These are phyloP conservation scores for Phlogophora meticulosa DNA, from an alignment of 2,888 invertebrate genomes.

Conservation along the genomic window DNA sequence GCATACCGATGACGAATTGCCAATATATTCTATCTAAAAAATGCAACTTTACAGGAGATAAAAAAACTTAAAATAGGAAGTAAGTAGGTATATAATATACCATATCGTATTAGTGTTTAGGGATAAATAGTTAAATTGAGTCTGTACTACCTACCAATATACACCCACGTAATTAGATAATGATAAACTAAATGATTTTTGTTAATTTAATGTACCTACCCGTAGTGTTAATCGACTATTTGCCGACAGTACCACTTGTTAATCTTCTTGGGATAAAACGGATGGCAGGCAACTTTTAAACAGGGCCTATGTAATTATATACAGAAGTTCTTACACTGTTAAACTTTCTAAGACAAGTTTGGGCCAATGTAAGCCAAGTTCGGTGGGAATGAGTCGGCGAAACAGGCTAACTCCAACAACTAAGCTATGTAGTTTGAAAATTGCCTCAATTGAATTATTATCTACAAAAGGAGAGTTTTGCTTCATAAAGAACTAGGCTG, in stretches of 20 bases:
- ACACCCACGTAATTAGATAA: too few relatives aligned
- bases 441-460: constrained; percentile 57
- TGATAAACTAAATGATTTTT: too few relatives aligned
- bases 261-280: constrained; percentile 58
- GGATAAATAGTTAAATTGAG: too few relatives aligned
- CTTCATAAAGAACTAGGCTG: not conserved
- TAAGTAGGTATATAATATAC: too few relatives aligned
- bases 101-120: too few relatives aligned
- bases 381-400: constrained; percentile 46
- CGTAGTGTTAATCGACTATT: not conserved
- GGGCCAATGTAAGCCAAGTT: constrained; percentile 55
- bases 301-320: constrained; percentile 60
- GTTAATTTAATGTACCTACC: too few relatives aligned
- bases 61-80: too few relatives aligned
- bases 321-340: constrained; percentile 58
- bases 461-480: constrained; percentile 37
- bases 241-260: constrained; percentile 40
- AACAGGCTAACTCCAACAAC: constrained; percentile 44
- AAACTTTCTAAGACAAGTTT: constrained; percentile 59
- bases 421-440: constrained; percentile 52
- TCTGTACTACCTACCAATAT: too few relatives aligned
- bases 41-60: too few relatives aligned
- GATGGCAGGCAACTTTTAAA: constrained; percentile 56
- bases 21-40: too few relatives aligned
- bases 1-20: too few relatives aligned